Conservation (phyloP, 2,113 vertebrate genomes). For the Podocnemis expansa region DNA sequence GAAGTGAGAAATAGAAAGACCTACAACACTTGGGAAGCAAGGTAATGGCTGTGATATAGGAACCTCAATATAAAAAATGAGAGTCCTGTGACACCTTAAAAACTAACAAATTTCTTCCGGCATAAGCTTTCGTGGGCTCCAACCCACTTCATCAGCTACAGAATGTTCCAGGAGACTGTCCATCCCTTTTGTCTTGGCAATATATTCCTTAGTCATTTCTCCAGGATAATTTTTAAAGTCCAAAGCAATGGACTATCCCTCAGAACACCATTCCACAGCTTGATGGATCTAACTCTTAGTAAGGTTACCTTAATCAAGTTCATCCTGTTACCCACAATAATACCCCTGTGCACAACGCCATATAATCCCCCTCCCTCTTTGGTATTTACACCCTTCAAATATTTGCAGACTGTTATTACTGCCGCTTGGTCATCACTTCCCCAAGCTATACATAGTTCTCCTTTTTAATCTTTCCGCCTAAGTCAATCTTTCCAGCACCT, state of each 20-base stretch:
- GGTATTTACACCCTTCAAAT: not conserved
- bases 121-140: too few species aligned
- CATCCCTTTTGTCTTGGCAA: not conserved
- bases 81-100: too few species aligned
- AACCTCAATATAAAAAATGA: not conserved
- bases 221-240: not conserved
- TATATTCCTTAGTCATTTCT: not conserved
- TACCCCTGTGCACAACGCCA: not conserved
- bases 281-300: not conserved
- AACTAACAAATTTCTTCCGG: too few species aligned
- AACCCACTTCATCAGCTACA: too few species aligned
- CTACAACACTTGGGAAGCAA: fast-evolving
- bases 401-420: constrained; percentile 19
- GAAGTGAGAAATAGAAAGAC: not conserved
- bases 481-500: not conserved
- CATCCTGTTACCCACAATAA: not conserved
- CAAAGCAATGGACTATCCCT: not conserved
- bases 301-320: not conserved
- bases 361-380: not conserved
- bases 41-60: not conserved
- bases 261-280: not conserved
- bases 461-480: constrained; percentile 13
- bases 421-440: not conserved
- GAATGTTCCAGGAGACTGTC: fast-evolving
- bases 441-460: not conserved